Conservation (phyloP, 2,113 vertebrate species). For the Cyphomyrus discorhynchus region DNA sequence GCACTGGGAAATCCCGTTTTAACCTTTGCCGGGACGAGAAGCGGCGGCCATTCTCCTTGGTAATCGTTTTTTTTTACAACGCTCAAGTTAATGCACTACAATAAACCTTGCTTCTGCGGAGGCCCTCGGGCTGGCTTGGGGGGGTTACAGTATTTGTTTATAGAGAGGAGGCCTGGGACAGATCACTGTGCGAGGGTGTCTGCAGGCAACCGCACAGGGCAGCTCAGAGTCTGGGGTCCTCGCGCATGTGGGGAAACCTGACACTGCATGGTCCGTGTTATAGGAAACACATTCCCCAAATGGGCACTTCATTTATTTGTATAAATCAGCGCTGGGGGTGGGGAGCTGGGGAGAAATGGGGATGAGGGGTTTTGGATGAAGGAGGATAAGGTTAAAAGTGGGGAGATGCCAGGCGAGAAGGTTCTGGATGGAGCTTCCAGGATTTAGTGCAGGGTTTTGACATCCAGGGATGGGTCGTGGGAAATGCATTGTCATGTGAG, state of each 20-base stretch:
- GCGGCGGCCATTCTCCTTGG: neutral
- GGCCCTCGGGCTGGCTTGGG: neutral
- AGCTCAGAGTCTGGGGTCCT: neutral
- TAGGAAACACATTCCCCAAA: slow-evolving; percentile 13
- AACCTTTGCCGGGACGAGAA: neutral
- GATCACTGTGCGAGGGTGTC: slow-evolving; percentile 1
- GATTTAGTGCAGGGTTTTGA: neutral
- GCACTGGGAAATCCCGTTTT: slow-evolving; percentile 2
- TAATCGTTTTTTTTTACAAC: neutral
- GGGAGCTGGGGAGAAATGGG: neutral
- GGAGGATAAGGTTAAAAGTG: neutral
- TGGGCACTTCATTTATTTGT: slow-evolving; percentile 25
- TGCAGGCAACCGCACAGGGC: neutral
- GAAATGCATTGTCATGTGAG: neutral
- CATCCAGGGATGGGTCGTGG: neutral
- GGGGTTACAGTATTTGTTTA: neutral
- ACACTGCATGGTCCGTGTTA: neutral
- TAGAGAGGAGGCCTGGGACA: neutral
- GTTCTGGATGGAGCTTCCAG: neutral
- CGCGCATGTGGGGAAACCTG: slow-evolving; percentile 7
- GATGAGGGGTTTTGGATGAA: neutral
- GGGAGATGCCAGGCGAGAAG: neutral
- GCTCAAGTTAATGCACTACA: neutral
- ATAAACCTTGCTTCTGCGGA: neutral
- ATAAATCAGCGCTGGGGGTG: slow-evolving; percentile 19